These are phyloP conservation scores for Hemicentrotus pulcherrimus DNA, from an alignment of 35 echinoderm and acorn worm genomes.

Conservation along the genomic window DNA sequence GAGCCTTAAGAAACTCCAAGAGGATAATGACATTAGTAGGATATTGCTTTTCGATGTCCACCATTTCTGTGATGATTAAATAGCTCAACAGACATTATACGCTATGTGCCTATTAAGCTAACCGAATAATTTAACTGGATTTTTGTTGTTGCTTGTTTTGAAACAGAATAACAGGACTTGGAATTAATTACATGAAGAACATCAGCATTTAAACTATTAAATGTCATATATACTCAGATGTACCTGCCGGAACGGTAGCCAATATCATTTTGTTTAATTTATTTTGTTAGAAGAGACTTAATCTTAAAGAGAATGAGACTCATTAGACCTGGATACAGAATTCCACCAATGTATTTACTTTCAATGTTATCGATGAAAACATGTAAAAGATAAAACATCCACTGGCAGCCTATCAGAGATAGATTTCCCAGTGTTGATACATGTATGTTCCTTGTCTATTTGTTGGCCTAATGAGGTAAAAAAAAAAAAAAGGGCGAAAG, in stretches of 20 bases:
- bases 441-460: not conserved
- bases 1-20: no score
- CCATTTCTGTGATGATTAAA: no score
- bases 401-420: no score
- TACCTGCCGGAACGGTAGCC: not conserved
- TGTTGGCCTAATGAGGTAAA: not conserved
- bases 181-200: not conserved
- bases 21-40: no score
- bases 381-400: not conserved
- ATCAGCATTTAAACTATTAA: not conserved
- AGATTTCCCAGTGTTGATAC: not conserved
- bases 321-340: not conserved
- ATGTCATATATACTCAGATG: not conserved
- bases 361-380: not conserved
- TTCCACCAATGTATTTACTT: not conserved
- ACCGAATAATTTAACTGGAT: no score
- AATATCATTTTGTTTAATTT: not conserved
- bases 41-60: no score
- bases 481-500: not conserved
- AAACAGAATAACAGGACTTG: not conserved
- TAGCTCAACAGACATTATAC: no score
- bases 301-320: not conserved
- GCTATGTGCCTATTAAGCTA: no score
- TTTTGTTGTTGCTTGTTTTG: not conserved
- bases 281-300: not conserved